Percentiles rank a stretch among this genome's conserved stretches.
Evolutionary conservation across 2,113 vertebrate genomes (phyloP).

Genomic region (Cebidichthys violaceus): DNA sequence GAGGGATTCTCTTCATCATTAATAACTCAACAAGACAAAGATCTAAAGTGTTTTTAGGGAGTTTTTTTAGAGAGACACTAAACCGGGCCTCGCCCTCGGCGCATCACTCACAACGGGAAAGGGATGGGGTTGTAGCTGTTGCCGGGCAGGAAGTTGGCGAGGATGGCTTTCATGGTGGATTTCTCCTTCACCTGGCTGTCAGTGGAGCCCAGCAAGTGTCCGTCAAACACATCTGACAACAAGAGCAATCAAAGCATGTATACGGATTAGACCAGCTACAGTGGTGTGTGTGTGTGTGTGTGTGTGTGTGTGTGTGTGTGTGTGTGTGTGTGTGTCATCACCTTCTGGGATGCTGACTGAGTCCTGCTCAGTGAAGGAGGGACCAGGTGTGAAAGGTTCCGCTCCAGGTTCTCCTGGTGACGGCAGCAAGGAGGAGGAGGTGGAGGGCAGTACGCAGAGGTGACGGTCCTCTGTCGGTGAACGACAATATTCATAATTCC

Average conservation of each 20-base stretch:
- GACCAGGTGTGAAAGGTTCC: slow-evolving; percentile 81
- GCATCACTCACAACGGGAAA: slow-evolving; percentile 92
- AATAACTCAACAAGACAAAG: not conserved
- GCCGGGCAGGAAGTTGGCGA: slow-evolving; percentile 96
- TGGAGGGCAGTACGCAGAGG: slow-evolving; percentile 87
- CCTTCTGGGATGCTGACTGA: slow-evolving; percentile 91
- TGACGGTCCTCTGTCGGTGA: slow-evolving; percentile 91
- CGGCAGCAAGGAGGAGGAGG: slow-evolving; percentile 86
- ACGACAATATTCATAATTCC: not conserved
- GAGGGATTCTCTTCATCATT: too few relatives aligned
- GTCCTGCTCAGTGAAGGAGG: slow-evolving; percentile 87
- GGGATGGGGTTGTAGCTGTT: slow-evolving; percentile 97
- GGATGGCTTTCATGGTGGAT: slow-evolving; percentile 99
- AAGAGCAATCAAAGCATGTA: not conserved
- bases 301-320: not conserved
- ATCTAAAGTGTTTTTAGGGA: too few relatives aligned
- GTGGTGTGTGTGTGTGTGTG: not conserved
- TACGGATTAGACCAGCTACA: not conserved
- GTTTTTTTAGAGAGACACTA: too few relatives aligned
- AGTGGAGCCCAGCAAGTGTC: slow-evolving; percentile 91
- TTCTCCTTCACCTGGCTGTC: slow-evolving; percentile 99
- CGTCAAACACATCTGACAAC: slow-evolving; percentile 93
- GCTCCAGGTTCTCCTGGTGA: slow-evolving; percentile 87
- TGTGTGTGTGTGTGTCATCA: slow-evolving; percentile 51
- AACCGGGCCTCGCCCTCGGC: not conserved